A percentile compares a stretch with the other conserved stretches of the same genome.
Evolutionary conservation across 1,140 invertebrate species (phyloP).

Genomic region (Prorops nasuta): DNA sequence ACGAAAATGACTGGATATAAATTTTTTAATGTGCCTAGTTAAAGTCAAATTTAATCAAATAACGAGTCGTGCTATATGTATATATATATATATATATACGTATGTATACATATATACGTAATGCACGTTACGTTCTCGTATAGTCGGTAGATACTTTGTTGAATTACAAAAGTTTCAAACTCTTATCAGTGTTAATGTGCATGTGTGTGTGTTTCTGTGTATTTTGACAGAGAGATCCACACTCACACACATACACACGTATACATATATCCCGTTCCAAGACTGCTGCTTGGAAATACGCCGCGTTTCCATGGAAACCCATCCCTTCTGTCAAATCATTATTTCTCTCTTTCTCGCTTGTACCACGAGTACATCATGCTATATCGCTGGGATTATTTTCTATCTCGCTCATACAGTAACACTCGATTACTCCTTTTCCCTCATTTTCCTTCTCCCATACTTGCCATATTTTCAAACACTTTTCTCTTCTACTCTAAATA

Average conservation of each 20-base stretch:
- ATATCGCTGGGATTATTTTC: too few relatives aligned
- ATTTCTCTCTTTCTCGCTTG: slow-evolving; percentile 4
- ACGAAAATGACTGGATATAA: too few relatives aligned
- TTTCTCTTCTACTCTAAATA: too few relatives aligned
- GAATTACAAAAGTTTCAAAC: slow-evolving; percentile 1
- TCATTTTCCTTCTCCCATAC: slow-evolving; percentile 8
- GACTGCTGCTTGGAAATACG: slow-evolving; percentile 31
- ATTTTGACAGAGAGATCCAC: too few relatives aligned
- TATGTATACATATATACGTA: slow-evolving; percentile 24
- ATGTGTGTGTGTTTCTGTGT: background rate
- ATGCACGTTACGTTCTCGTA: too few relatives aligned
- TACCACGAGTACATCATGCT: too few relatives aligned
- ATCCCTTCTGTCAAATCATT: slow-evolving; percentile 35
- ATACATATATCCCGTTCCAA: slow-evolving; percentile 31
- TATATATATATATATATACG: slow-evolving; percentile 25
- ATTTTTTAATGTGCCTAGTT: too few relatives aligned
- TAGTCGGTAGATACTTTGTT: background rate
- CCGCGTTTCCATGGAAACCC: slow-evolving; percentile 49
- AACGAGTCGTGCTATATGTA: too few relatives aligned
- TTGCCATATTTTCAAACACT: too few relatives aligned
- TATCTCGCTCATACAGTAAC: too few relatives aligned
- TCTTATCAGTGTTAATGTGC: background rate
- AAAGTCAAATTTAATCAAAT: too few relatives aligned
- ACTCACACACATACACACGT: slow-evolving; percentile 10
- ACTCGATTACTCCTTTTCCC: too few relatives aligned